A percentile compares a stretch with the other conserved stretches of the same genome.
These are phyloP conservation scores for Phlogophora meticulosa DNA, from an alignment of 2,888 invertebrate species.

Conservation along the genomic window DNA sequence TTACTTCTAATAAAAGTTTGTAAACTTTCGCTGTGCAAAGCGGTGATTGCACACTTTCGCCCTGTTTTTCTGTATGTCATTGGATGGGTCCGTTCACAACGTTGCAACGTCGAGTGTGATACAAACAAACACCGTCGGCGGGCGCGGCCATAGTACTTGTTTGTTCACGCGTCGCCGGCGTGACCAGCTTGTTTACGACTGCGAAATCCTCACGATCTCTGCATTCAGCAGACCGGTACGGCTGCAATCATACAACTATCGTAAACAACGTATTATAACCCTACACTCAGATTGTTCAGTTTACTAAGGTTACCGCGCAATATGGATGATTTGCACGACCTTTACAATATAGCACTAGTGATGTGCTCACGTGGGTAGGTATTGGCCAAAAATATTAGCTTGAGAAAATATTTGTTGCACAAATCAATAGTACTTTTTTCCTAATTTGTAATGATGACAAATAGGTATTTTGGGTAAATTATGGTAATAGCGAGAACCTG, in stretches of 20 bases:
- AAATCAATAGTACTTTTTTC: no score
- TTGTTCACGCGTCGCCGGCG: slow-evolving; percentile 88
- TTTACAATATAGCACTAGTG: slow-evolving; percentile 15
- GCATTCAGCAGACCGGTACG: slow-evolving; percentile 75
- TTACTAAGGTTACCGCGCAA: slow-evolving; percentile 46
- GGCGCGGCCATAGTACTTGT: slow-evolving; percentile 80
- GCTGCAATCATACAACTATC: slow-evolving; percentile 70
- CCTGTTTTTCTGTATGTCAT: slow-evolving; percentile 68
- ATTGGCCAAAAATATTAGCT: slow-evolving; percentile 2
- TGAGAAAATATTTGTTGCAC: background rate
- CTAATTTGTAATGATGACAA: background rate
- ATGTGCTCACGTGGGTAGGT: slow-evolving; percentile 11
- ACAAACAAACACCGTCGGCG: slow-evolving; percentile 66
- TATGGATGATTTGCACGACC: slow-evolving; percentile 56
- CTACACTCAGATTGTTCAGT: slow-evolving; percentile 46
- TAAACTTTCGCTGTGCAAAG: slow-evolving; percentile 81
- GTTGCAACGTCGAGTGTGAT: slow-evolving; percentile 55
- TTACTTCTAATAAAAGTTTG: slow-evolving; percentile 57
- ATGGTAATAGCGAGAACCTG: background rate
- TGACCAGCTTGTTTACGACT: slow-evolving; percentile 88
- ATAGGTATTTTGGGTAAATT: background rate
- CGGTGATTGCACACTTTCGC: slow-evolving; percentile 83
- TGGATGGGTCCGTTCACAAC: slow-evolving; percentile 58
- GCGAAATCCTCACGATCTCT: slow-evolving; percentile 78
- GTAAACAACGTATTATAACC: slow-evolving; percentile 64